phyloP scores from a whole-genome alignment of 2,888 invertebrate species.

The Poecilus cupreus region DNA sequence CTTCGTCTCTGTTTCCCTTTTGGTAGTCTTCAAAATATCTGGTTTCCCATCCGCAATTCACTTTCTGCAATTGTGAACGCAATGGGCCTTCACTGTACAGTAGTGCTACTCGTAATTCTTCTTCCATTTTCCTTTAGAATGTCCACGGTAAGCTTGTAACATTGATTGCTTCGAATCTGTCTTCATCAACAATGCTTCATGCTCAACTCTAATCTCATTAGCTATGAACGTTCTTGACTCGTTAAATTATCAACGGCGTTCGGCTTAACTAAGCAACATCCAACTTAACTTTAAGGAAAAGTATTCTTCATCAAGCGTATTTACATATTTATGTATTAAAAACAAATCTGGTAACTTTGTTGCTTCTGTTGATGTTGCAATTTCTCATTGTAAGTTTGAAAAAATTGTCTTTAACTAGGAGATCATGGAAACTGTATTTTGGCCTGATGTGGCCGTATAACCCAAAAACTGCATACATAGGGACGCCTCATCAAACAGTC shows the following conservation, averaged over 20 bases:
- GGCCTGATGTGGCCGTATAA: not conserved
- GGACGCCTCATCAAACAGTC: not conserved
- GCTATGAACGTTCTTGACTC: not conserved
- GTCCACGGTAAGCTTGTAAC: not conserved
- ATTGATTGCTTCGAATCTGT: not conserved
- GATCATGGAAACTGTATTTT: not conserved
- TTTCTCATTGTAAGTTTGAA: not conserved
- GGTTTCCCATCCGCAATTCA: not conserved
- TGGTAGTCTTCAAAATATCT: not conserved
- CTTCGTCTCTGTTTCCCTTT: not conserved
- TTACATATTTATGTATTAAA: not conserved
- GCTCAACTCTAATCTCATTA: not conserved
- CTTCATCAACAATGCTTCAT: not conserved
- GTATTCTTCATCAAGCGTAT: not conserved
- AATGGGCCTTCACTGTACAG: not conserved
- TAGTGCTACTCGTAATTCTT: not conserved
- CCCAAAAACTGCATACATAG: not conserved
- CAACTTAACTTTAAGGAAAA: not conserved
- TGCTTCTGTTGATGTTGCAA: not conserved
- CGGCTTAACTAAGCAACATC: not conserved
- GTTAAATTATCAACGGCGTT: not conserved
- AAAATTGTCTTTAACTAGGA: not conserved
- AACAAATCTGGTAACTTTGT: not conserved
- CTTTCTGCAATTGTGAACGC: not conserved
- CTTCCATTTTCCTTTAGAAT: not conserved